Base-by-base conservation (phyloP, 92 coral and sea anemone genomes). In the Metridium senile region DNA sequence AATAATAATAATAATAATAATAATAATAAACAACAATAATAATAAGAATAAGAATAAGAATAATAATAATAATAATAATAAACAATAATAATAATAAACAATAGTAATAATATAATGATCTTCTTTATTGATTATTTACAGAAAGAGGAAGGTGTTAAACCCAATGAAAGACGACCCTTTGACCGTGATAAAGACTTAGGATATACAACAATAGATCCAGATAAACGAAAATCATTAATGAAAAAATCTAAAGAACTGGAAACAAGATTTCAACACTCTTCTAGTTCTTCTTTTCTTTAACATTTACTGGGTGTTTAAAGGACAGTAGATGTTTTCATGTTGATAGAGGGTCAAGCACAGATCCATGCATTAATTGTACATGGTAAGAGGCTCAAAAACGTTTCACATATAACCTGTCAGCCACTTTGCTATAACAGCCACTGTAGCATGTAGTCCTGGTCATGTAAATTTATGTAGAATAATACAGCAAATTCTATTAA, bases 111-210 rank as follows among this genome's bases (percentile, higher is more conserved):
- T n/a, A 22, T 54, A 54, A 54, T 19, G 13, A 39, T 39, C 13
- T 39, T 39, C 8, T 39, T 39, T 13, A 6, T 13, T 39, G 6
- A 4, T 72, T 17, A 51, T 72, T 79, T 76, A 13, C 32, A 95
- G 99, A 81, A 92, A 54, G 84, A 83, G 54, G 97, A 87, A 26
- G 89, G 80, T 23, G 33, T 31, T 56, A 85, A 90, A 74, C 88
- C 87, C 23, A 61, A 74, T 59, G 97, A 95, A 68, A 74, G 99
- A 70, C 85, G 93, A 47, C 99, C 99, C 17, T 95, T 95, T 70
- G 99, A 95, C 65, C 91, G 99, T 27, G 99, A 92, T 27, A 85
- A 70, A 68, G 99, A 95, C 39, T 85, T 95, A 52, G 93, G 79
- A 18, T 7, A 65, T 33, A 90, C 93, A 79, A 82, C 70, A 75